phyloP scores from a whole-genome alignment of 2,888 invertebrate genomes.

The Arge pagana region DNA sequence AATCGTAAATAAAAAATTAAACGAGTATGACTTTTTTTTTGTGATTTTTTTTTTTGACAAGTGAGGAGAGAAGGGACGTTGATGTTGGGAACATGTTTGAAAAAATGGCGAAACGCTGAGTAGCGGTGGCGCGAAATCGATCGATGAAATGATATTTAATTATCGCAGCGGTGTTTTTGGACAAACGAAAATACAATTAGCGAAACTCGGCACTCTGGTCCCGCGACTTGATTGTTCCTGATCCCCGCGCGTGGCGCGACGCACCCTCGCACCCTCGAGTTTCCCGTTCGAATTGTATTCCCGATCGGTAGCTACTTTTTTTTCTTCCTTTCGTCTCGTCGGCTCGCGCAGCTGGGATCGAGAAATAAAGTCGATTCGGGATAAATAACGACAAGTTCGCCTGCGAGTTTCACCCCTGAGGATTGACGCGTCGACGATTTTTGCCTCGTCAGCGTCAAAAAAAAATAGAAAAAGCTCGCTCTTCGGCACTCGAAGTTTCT shows the following conservation, averaged over 20 bases:
- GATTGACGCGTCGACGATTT: too few relatives aligned
- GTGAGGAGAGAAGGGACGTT: too few relatives aligned
- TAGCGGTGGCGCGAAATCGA: too few relatives aligned
- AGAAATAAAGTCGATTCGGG: constrained; percentile 15
- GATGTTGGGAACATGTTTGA: too few relatives aligned
- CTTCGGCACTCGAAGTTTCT: too few relatives aligned
- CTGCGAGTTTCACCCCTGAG: too few relatives aligned
- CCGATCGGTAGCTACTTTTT: neutral
- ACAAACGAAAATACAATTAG: neutral
- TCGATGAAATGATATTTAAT: neutral
- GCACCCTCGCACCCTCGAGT: too few relatives aligned
- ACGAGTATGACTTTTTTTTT: too few relatives aligned
- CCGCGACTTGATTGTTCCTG: neutral
- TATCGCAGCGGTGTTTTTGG: neutral
- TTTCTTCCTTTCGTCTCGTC: neutral
- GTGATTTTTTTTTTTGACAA: too few relatives aligned
- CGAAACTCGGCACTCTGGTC: neutral
- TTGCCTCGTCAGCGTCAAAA: neutral
- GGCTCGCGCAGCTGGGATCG: neutral
- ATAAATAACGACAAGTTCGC: constrained; percentile 22
- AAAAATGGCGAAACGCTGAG: too few relatives aligned
- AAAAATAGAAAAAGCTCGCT: neutral
- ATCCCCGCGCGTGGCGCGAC: neutral
- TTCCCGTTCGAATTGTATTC: neutral
- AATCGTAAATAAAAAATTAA: too few relatives aligned